Conservation (phyloP, 2,113 vertebrate species). For the Tetraodon nigroviridis region DNA sequence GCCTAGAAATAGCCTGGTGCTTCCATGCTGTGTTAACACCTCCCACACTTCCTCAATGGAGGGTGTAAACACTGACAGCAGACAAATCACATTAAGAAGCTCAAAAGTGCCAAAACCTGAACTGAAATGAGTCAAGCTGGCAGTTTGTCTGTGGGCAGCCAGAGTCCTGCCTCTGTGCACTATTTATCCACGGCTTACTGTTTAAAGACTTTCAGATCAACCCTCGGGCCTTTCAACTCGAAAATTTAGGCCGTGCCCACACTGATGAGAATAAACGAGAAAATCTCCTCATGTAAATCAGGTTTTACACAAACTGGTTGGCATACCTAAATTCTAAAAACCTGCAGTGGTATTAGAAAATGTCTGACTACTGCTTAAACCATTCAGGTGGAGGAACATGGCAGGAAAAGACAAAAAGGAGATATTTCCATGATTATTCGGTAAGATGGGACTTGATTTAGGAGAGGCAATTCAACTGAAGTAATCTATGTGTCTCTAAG, state of each 20-base stretch:
- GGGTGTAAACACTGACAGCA: conserved; percentile 39
- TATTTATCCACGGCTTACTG: conserved; percentile 44
- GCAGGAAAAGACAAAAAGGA: no score
- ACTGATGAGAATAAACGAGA: conserved; percentile 13
- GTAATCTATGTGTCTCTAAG: background rate
- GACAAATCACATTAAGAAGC: conserved; percentile 48
- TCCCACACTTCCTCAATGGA: conserved; percentile 35
- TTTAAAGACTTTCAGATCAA: conserved; percentile 44
- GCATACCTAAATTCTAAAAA: no score
- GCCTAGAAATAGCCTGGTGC: conserved; percentile 35
- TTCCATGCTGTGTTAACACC: conserved; percentile 51
- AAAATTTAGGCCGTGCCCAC: conserved; percentile 37
- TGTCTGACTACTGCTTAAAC: no score
- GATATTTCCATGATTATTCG: no score
- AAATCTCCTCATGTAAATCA: conserved; percentile 9
- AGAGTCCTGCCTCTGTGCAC: conserved; percentile 41
- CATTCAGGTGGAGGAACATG: no score
- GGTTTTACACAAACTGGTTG: no score
- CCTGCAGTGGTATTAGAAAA: no score
- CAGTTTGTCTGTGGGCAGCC: conserved; percentile 47
- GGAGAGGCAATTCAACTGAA: background rate
- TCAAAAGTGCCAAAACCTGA: conserved; percentile 41
- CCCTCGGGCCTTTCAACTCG: conserved; percentile 29
- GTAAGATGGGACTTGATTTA: background rate
- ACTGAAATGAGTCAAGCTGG: conserved; percentile 44